Conservation (phyloP, 2,797 vertebrate species). For the Ctenosaura bakeri region DNA sequence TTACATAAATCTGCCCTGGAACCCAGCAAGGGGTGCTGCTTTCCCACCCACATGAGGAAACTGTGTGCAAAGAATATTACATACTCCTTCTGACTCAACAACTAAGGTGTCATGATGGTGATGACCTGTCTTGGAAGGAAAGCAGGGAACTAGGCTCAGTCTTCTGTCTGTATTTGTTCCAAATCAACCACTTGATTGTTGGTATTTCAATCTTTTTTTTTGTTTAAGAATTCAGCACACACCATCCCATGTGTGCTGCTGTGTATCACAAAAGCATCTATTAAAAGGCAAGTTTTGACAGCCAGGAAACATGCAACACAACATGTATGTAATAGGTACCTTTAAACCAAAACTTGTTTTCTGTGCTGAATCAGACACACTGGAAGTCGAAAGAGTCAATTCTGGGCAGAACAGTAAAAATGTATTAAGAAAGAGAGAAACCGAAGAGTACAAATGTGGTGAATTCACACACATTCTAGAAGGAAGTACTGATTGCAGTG, state of each 20-base stretch:
- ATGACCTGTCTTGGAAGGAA: no score
- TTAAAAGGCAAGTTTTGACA: not conserved
- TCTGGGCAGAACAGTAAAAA: not conserved
- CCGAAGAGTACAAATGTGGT: not conserved
- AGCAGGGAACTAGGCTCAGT: no score
- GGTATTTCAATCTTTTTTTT: no score
- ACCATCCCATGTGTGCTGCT: no score
- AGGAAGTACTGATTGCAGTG: not conserved
- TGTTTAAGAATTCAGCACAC: no score
- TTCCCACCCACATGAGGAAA: not conserved
- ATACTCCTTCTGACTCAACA: not conserved
- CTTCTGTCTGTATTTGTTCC: no score
- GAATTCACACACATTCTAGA: not conserved
- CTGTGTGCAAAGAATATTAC: not conserved
- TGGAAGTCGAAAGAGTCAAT: no score
- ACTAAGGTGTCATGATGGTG: not conserved
- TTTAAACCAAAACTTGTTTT: not conserved
- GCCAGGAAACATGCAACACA: not conserved
- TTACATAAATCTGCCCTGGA: not conserved
- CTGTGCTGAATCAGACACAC: no score
- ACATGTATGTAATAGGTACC: not conserved
- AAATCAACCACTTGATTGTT: no score
- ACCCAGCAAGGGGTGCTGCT: no score
- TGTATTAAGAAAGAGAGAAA: not conserved
- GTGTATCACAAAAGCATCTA: no score